Base-by-base conservation (phyloP, 2,113 vertebrate species). In the Platichthys stellatus region DNA sequence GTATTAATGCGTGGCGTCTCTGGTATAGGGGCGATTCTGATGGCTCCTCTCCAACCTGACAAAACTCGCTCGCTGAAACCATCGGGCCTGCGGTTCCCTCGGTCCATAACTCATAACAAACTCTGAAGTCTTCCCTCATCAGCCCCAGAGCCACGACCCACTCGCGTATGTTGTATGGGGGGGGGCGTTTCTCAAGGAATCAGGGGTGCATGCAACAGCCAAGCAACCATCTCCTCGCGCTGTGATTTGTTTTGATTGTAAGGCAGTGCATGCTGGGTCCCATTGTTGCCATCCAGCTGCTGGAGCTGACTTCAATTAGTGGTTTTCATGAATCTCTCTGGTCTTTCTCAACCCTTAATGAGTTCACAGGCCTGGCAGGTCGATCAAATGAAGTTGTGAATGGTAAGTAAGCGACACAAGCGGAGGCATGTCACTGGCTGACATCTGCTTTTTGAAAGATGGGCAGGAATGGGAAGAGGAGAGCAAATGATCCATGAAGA, bases 291-390 rank as follows among this genome's bases (percentile, higher is more conserved):
- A 88, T 92, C 90, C 78, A 88, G 85, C 85, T 88, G 79, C 88
- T 74, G 86, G 83, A 88, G 89, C 90, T 92, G 91, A 90, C 87
- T 92, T 88, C 80, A 86, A 86, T 91, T 90, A 88, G 90, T 90
- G 90, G 89, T 93, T 78, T 86, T 72, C 72, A 76, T 84, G 83
- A 77, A 86, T 85, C 83, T 76, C 51, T 75, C 88, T 71, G 82
- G 64, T 77, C 70, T 89, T 88, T 90, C 84, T 82, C 90, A 83
- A 62, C 35, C 45, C 78, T 74, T 82, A 90, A 91, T 88, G 85
- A 88, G 84, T 88, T 80, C 64, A 76, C 69, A 66, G 66, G 76
- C 78, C 80, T 71, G 40, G 78, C 81, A 81, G 78, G 87, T 88
- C 88, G 70, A 65, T 87, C 76, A 82, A 31, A 74, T 38, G 49